Evolutionary conservation across 2,888 invertebrate genomes (phyloP).

Genomic region (Clostera curtula): DNA sequence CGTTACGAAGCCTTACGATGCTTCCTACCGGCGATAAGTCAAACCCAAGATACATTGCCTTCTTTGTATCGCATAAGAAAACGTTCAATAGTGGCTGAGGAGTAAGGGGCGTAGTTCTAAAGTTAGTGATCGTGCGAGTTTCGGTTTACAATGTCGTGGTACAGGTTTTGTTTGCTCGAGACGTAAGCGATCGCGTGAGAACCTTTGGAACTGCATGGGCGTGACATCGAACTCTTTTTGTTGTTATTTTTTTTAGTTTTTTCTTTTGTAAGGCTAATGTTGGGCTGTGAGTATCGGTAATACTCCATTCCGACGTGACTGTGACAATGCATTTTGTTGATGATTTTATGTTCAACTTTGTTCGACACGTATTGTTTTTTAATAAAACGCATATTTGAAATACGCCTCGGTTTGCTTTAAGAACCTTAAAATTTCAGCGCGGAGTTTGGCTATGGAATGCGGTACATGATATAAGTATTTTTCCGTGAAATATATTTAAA

Average conservation of each 20-base stretch:
- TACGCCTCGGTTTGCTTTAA: too few relatives aligned
- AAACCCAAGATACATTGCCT: slow-evolving; percentile 31
- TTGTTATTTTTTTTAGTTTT: slow-evolving; percentile 38
- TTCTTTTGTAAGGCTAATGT: slow-evolving; percentile 55
- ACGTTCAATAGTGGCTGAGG: slow-evolving; percentile 10
- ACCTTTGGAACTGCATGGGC: slow-evolving; percentile 67
- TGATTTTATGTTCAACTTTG: slow-evolving; percentile 11
- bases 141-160: slow-evolving; percentile 47
- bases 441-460: too few relatives aligned
- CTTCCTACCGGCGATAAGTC: slow-evolving; percentile 30
- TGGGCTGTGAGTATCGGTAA: slow-evolving; percentile 49
- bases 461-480: too few relatives aligned
- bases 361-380: not conserved
- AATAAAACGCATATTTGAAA: too few relatives aligned
- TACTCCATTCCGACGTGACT: slow-evolving; percentile 54
- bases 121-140: slow-evolving; percentile 38
- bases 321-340: slow-evolving; percentile 49
- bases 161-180: slow-evolving; percentile 60
- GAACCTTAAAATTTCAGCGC: too few relatives aligned
- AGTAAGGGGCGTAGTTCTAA: slow-evolving; percentile 30
- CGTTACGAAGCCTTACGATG: slow-evolving; percentile 50
- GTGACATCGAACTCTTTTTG: slow-evolving; percentile 67
- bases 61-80: slow-evolving; percentile 16
- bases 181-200: slow-evolving; percentile 61
- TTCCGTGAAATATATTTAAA: too few relatives aligned